phyloP scores from a whole-genome alignment of 1,140 invertebrate genomes.

The Teleogryllus occipitalis region DNA sequence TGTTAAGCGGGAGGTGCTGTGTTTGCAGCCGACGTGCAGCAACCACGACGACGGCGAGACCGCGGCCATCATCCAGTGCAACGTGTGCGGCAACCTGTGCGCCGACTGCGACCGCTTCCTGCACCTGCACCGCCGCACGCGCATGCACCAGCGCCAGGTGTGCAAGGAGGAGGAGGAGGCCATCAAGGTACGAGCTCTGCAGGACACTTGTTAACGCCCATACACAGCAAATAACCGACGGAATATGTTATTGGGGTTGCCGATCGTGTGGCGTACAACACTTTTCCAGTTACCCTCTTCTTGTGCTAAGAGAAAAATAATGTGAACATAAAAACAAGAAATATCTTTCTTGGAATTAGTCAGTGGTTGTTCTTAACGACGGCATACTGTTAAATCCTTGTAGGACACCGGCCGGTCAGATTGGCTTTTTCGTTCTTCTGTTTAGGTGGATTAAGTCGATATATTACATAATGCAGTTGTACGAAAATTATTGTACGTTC shows the following conservation, averaged over 20 bases:
- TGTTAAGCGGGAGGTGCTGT: not conserved
- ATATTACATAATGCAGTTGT: too few relatives aligned
- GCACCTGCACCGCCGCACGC: slow-evolving; percentile 82
- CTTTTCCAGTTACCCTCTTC: not conserved
- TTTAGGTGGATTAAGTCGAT: too few relatives aligned
- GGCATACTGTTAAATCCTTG: too few relatives aligned
- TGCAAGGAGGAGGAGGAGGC: slow-evolving; percentile 95
- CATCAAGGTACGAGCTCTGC: slow-evolving; percentile 44
- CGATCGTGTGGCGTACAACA: not conserved
- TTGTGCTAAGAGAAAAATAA: not conserved
- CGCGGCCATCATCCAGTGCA: slow-evolving; percentile 85
- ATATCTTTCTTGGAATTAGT: too few relatives aligned
- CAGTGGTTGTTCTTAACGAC: too few relatives aligned
- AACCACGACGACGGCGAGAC: slow-evolving; percentile 98
- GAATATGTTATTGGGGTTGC: not conserved
- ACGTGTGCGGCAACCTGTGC: slow-evolving; percentile 84
- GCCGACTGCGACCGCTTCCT: slow-evolving; percentile 92
- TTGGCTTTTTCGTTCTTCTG: too few relatives aligned
- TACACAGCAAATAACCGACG: too few relatives aligned
- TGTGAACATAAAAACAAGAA: not conserved
- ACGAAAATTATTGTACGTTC: too few relatives aligned
- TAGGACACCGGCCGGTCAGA: too few relatives aligned
- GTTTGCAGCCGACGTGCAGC: slow-evolving; percentile 65
- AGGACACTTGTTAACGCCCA: too few relatives aligned
- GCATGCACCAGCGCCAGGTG: slow-evolving; percentile 80